Conservation (phyloP, 2,797 vertebrate genomes). For the Melanotaenia maccullochi region DNA sequence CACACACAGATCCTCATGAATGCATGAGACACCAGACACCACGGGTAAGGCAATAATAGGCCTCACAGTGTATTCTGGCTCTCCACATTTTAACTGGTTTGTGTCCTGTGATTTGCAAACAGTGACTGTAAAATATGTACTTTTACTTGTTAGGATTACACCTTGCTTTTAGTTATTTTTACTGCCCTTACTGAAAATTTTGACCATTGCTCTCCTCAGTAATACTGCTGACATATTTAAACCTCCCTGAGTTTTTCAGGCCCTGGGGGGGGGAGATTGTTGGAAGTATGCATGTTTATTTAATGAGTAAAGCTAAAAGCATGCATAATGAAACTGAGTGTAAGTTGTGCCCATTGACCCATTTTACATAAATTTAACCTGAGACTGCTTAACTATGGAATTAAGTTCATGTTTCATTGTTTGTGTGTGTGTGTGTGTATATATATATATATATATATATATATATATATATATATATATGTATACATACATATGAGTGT, state of each 20-base stretch:
- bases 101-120: slow-evolving; percentile 43
- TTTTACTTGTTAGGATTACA: slow-evolving; percentile 50
- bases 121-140: slow-evolving; percentile 53
- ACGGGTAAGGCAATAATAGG: slow-evolving; percentile 52
- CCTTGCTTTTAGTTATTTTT: slow-evolving; percentile 56
- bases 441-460: no score
- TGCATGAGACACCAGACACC: slow-evolving; percentile 61
- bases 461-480: no score
- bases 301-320: slow-evolving; percentile 37
- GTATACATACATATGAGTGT: no score
- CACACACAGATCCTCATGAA: slow-evolving; percentile 56
- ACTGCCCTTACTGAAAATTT: slow-evolving; percentile 48
- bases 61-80: slow-evolving; percentile 51
- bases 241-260: slow-evolving; percentile 32
- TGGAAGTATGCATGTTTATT: slow-evolving; percentile 42
- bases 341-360: slow-evolving; percentile 45
- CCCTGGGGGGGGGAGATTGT: slow-evolving; percentile 25
- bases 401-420: slow-evolving; percentile 44
- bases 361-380: slow-evolving; percentile 47
- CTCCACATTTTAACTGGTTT: slow-evolving; percentile 49
- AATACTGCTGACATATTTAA: slow-evolving; percentile 47
- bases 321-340: slow-evolving; percentile 39
- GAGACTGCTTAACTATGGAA: slow-evolving; percentile 21
- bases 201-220: slow-evolving; percentile 38
- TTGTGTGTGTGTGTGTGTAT: no score